Evolutionary conservation across 1,140 invertebrate species (phyloP), one percentile per base, ranked within the genome.

Genomic region (Drosophila prosaltans): DNA sequence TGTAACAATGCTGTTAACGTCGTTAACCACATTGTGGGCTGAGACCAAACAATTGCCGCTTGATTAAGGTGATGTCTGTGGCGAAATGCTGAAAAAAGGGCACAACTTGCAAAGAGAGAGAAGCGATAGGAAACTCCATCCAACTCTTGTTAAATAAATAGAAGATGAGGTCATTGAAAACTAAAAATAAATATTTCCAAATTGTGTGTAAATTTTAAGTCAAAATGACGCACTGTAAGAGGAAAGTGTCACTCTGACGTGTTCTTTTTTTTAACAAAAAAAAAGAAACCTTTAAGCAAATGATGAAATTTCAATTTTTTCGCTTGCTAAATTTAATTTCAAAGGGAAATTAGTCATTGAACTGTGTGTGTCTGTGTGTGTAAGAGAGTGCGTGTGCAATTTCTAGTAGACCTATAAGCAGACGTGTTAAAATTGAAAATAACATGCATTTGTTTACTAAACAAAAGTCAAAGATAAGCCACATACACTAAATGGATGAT

Each of bases 1-100:
- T 83, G 83, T 88, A 88, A 88, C 83, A 88, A 88, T 89, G 76
- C 84, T 83, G 83, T 80, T 88, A 80, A 80, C 83, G 83, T 78
- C 83, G 83, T 78, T 88, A 89, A 80, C 83, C 72, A 78, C 72
- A 78, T 61, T 66, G 62, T 66, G 61, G 70, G 51, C 64, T 65
- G 76, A 54, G 64, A 41, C 57, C 57, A 54, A 77, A 82, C 83
- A 82, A 86, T 88, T 77, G 83, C 61, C 58, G 76, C 83, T 88
- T 86, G 80, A 86, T 86, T 86, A 82, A 82, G 69, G 58, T 62
- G 67, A 59, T 32, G 30, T 9, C 8, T 54, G 26, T 16, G 43
- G 32, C 32, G 4, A 36, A 36, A 36, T 2, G 32, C 32, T 36
- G 6, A 36, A 36, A 36, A 36, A 36, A 36, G 32, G 32, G 32